Conservation (phyloP, 2,888 invertebrate genomes). For the Geotrupes spiniger region DNA sequence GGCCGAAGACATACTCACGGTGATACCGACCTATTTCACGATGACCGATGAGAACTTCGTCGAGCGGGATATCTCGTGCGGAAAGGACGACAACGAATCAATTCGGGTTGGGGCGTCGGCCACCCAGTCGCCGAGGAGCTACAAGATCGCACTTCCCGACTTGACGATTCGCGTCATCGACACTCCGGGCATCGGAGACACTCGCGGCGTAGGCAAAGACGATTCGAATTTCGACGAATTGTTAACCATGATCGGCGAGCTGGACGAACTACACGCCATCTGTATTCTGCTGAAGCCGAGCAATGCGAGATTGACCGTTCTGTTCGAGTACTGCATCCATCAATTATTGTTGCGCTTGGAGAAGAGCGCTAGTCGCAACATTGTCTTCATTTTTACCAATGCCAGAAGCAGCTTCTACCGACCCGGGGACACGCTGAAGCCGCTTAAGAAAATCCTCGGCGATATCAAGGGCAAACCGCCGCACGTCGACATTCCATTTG, state of each 20-base stretch:
- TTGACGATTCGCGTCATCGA: constrained; percentile 18
- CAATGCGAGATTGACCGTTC: constrained; percentile 19
- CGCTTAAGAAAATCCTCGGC: constrained; percentile 12
- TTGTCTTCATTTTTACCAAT: constrained; percentile 27
- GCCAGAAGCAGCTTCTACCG: constrained; percentile 22
- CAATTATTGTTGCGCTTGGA: constrained; percentile 23
- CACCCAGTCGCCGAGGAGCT: constrained; percentile 15
- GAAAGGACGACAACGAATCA: constrained; percentile 22
- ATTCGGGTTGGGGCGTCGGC: constrained; percentile 22
- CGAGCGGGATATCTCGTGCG: constrained; percentile 15
- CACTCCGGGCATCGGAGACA: constrained; percentile 31
- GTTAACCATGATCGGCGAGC: constrained; percentile 16
- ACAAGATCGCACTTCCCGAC: constrained; percentile 3
- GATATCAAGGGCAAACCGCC: constrained; percentile 16
- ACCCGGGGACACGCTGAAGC: constrained; percentile 23
- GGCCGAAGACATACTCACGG: constrained; percentile 12
- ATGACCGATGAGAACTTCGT: constrained; percentile 24
- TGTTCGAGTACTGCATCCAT: constrained; percentile 26
- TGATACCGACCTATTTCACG: constrained; percentile 26
- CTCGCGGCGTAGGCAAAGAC: constrained; percentile 33
- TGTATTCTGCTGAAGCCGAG: constrained; percentile 26
- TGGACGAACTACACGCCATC: constrained; percentile 22
- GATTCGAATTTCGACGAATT: constrained; percentile 38
- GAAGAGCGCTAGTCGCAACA: constrained; percentile 22
- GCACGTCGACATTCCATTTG: constrained; percentile 18